Conservation (phyloP, 2,888 invertebrate species). For the Drosophila paucipuncta region DNA sequence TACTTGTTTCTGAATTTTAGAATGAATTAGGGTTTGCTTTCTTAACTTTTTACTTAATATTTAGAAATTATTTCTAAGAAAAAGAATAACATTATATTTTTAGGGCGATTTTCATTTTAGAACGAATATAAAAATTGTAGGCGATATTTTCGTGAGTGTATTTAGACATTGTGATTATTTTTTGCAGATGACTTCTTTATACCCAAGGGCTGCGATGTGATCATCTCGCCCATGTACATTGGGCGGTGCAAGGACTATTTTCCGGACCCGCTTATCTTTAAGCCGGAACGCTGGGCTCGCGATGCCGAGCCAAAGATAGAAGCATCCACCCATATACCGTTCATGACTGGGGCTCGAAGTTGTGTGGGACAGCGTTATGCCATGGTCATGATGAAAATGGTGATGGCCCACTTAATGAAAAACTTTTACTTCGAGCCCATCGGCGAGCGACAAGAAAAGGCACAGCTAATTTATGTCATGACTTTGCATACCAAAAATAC, state of each 20-base stretch:
- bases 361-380: conserved; percentile 71
- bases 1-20: background rate
- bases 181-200: conserved; percentile 60
- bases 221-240: conserved; percentile 69
- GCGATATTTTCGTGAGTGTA: background rate
- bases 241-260: conserved; percentile 71
- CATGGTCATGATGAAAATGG: conserved; percentile 69
- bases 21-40: background rate
- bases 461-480: conserved; percentile 52
- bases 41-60: background rate
- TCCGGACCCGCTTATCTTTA: conserved; percentile 54
- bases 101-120: too few relatives aligned
- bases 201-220: conserved; percentile 63
- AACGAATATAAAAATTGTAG: background rate
- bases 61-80: too few relatives aligned
- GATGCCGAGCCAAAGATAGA: conserved; percentile 63
- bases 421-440: conserved; percentile 59
- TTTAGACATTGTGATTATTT: background rate
- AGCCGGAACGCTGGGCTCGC: conserved; percentile 67
- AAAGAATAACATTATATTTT: too few relatives aligned
- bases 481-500: conserved; percentile 64
- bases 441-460: conserved; percentile 53
- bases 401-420: conserved; percentile 58
- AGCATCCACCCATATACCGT: conserved; percentile 62
- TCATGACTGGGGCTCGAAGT: conserved; percentile 64